Base-by-base conservation (phyloP, 2,113 vertebrate genomes). In the Lagenorhynchus albirostris region DNA sequence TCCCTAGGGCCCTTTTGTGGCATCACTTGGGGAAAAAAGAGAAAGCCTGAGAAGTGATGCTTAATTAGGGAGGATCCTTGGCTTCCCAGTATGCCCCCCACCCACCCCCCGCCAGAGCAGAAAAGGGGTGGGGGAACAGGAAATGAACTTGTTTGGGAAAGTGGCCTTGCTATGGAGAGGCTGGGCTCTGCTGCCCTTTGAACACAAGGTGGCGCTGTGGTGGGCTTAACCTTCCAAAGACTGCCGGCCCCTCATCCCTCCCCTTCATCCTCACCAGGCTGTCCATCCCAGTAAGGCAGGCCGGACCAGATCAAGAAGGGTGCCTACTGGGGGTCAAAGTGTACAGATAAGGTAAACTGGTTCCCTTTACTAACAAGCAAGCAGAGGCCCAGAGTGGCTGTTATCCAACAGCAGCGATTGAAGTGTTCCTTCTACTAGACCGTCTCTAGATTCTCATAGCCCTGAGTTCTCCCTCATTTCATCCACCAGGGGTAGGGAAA, bases 151-250 rank as follows among this genome's bases (percentile, higher is more conserved):
- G 47, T 53, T 33, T 58, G 2, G 10, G 5, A 60, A 77, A 88
- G 41, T 53, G 15, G 26, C 38, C 31, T 74, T 0, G 71, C 53
- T 4, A 0, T 3, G 41, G 23, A 86, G 4, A 0, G 41, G 50
- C 47, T 62, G 3, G 18, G 4, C 50, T 0, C 8, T 55, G 63
- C 29, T 94, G 36, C 33, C 31, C 38, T 84, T 33, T 62, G 65
- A 86, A 94, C 98, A 96, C 98, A 53, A 97, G 98, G 74, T 98
- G 98, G 98, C 87, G 63, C 98, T 95, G 44, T 96, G 76, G 53
- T 67, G 38, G 41, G 60, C 38, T 92, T n/a, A 14, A 58, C 29
- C 74, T 81, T 55, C 15, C n/a, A 9, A 33, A 80, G 36, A 10
- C 38, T 10, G 26, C 41, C 77, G 23, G 55, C 55, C 36, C 60